phyloP scores from a whole-genome alignment of 2,797 vertebrate genomes.

The Chrysocyon brachyurus region DNA sequence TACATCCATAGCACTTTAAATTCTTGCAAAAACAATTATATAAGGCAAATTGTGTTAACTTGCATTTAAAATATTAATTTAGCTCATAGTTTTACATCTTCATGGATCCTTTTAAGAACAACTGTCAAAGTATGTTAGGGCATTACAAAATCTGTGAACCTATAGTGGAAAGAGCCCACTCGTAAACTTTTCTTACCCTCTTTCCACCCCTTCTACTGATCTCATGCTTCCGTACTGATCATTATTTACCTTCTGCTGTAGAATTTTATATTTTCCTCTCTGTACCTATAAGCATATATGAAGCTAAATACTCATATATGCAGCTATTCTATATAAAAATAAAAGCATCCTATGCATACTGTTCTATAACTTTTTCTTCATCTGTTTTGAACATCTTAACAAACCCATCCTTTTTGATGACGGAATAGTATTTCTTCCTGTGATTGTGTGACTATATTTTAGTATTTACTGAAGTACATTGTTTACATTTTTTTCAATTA shows the following conservation, averaged over 20 bases:
- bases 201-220: background rate
- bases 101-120: background rate
- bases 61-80: slow-evolving; percentile 5
- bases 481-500: background rate
- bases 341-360: background rate
- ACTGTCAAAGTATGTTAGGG: background rate
- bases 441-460: background rate
- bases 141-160: background rate
- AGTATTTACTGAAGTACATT: background rate
- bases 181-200: background rate
- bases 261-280: background rate
- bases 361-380: slow-evolving; percentile 14
- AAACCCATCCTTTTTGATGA: background rate
- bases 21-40: slow-evolving; percentile 51
- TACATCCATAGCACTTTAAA: background rate
- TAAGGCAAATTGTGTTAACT: background rate
- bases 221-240: background rate
- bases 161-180: background rate
- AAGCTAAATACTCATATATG: background rate
- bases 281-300: background rate
- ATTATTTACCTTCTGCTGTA: background rate
- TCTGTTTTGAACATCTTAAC: slow-evolving; percentile 10
- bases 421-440: background rate
- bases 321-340: slow-evolving; percentile 2
- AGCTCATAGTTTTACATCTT: slow-evolving; percentile 8